Conservation (phyloP, 1,140 invertebrate genomes). For the Aricia agestis region DNA sequence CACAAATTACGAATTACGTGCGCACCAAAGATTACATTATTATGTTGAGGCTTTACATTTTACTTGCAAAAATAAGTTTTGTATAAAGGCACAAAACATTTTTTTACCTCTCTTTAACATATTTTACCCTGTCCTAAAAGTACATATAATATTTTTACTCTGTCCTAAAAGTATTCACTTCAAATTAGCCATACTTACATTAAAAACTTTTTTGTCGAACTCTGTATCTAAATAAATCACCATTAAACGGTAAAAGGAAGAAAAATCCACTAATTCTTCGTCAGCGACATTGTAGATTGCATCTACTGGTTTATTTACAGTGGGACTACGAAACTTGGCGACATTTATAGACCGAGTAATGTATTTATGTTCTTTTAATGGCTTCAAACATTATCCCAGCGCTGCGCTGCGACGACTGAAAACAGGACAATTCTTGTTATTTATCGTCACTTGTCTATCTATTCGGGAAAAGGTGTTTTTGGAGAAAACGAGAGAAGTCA, state of each 20-base stretch:
- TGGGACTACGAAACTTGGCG: slow-evolving; percentile 47
- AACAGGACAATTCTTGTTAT: slow-evolving; percentile 61
- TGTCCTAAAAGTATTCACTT: background rate
- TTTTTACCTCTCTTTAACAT: too few species aligned
- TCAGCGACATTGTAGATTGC: slow-evolving; percentile 50
- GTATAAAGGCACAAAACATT: too few species aligned
- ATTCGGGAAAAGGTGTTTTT: slow-evolving; percentile 21
- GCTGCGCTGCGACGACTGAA: slow-evolving; percentile 39
- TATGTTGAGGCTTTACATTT: too few species aligned
- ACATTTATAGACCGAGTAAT: slow-evolving; percentile 62
- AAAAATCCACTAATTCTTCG: slow-evolving; percentile 26
- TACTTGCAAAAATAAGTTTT: too few species aligned
- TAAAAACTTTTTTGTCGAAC: background rate
- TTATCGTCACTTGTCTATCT: slow-evolving; percentile 42
- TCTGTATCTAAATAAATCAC: background rate
- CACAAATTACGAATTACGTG: too few species aligned
- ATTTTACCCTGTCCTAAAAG: background rate
- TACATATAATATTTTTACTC: background rate
- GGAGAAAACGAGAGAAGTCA: background rate
- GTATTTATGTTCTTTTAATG: slow-evolving; percentile 71
- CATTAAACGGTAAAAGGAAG: slow-evolving; percentile 1
- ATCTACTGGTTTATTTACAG: slow-evolving; percentile 52
- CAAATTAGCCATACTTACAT: background rate
- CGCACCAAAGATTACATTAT: too few species aligned
- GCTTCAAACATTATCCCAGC: slow-evolving; percentile 53